Conservation (phyloP, 2,113 vertebrate genomes). For the Platycercus adscitus region DNA sequence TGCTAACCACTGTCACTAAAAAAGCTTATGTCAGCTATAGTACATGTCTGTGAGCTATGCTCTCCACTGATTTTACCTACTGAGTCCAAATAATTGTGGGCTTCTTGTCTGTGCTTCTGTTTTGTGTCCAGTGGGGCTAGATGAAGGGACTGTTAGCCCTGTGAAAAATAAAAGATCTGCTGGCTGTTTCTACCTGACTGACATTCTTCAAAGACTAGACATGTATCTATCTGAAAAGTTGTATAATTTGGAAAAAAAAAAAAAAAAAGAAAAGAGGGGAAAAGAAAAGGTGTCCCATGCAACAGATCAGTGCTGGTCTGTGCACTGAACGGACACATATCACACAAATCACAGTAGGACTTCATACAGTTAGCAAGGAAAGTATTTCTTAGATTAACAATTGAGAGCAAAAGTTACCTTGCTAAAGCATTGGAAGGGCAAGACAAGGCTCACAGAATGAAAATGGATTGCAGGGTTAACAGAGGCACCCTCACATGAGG, state of each 20-base stretch:
- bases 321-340: neutral
- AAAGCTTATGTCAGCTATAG: neutral
- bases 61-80: neutral
- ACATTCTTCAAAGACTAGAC: neutral
- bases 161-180: neutral
- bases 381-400: constrained; percentile 19
- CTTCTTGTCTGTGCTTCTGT: neutral
- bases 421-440: neutral
- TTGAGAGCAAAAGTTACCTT: neutral
- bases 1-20: neutral
- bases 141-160: neutral
- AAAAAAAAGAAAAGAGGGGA: neutral
- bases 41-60: neutral
- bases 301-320: neutral
- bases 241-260: neutral
- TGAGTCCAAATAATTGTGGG: neutral
- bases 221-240: neutral
- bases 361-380: neutral
- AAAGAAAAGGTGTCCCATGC: neutral
- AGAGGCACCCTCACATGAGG: neutral
- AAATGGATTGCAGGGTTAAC: neutral
- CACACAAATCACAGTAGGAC: neutral
- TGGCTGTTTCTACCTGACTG: neutral
- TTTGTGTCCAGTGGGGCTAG: neutral
- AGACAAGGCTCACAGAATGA: neutral